Conservation (phyloP, 2,888 invertebrate genomes). For the Sinhomidia bicolor region DNA sequence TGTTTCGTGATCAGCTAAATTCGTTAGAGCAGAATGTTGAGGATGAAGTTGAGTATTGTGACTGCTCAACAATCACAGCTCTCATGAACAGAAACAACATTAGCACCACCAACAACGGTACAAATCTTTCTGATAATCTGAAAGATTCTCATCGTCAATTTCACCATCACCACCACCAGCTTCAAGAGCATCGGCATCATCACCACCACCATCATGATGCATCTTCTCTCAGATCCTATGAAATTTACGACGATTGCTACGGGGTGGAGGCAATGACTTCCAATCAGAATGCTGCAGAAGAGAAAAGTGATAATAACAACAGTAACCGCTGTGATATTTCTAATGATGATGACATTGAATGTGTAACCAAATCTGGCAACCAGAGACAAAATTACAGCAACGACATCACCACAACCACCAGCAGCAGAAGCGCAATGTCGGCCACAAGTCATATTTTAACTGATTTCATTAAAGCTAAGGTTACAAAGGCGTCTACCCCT, state of each 20-base stretch:
- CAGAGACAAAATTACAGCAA: neutral
- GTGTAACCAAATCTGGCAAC: slow-evolving; percentile 51
- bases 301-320: neutral
- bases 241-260: slow-evolving; percentile 71
- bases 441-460: slow-evolving; percentile 40
- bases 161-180: too few species aligned
- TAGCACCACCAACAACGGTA: neutral
- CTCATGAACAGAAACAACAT: slow-evolving; percentile 42
- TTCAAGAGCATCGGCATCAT: too few species aligned
- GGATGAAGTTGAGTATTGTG: slow-evolving; percentile 73
- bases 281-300: slow-evolving; percentile 3
- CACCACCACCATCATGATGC: neutral
- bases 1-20: slow-evolving; percentile 69
- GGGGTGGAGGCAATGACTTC: slow-evolving; percentile 50
- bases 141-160: neutral
- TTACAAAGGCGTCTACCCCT: slow-evolving; percentile 69
- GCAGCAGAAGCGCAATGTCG: neutral
- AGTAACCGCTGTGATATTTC: slow-evolving; percentile 49
- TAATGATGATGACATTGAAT: slow-evolving; percentile 59
- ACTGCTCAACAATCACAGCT: slow-evolving; percentile 71
- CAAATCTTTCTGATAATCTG: neutral
- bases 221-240: slow-evolving; percentile 54
- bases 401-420: neutral
- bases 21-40: slow-evolving; percentile 71
- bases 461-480: slow-evolving; percentile 67